phyloP scores from a whole-genome alignment of 2,113 vertebrate genomes.

The Lepus europaeus region DNA sequence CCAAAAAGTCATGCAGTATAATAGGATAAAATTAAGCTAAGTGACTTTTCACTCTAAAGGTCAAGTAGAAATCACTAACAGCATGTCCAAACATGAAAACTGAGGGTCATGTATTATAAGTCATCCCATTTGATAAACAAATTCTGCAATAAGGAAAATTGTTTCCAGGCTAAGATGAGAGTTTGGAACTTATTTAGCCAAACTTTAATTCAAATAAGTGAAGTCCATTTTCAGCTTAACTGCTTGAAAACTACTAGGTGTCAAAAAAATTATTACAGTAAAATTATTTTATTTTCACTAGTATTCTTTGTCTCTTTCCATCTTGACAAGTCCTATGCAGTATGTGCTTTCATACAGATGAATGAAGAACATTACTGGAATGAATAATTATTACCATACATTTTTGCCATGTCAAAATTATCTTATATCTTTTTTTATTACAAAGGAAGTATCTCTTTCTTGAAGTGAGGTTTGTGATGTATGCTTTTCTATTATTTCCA shows the following conservation, averaged over 20 bases:
- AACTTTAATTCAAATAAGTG: not conserved
- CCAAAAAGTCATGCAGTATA: not conserved
- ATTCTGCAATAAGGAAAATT: not conserved
- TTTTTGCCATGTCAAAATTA: not conserved
- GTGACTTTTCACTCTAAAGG: not conserved
- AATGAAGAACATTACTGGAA: not conserved
- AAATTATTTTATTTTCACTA: not conserved
- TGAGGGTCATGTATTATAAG: not conserved
- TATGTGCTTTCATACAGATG: not conserved
- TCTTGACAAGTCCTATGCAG: not conserved
- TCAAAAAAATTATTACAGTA: not conserved
- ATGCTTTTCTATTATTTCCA: not conserved
- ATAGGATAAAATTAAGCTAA: conserved; percentile 5
- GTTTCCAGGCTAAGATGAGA: not conserved
- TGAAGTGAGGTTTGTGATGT: not conserved
- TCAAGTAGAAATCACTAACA: not conserved
- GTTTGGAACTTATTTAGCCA: not conserved
- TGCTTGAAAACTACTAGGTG: not conserved
- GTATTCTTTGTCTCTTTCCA: not conserved
- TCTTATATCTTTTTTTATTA: not conserved
- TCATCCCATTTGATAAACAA: not conserved
- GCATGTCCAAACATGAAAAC: not conserved
- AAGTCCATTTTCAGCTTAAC: not conserved
- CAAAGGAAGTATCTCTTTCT: not conserved
- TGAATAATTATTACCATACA: not conserved